Conservation (phyloP, 2,888 invertebrate genomes). For the Isotomurus palustris region DNA sequence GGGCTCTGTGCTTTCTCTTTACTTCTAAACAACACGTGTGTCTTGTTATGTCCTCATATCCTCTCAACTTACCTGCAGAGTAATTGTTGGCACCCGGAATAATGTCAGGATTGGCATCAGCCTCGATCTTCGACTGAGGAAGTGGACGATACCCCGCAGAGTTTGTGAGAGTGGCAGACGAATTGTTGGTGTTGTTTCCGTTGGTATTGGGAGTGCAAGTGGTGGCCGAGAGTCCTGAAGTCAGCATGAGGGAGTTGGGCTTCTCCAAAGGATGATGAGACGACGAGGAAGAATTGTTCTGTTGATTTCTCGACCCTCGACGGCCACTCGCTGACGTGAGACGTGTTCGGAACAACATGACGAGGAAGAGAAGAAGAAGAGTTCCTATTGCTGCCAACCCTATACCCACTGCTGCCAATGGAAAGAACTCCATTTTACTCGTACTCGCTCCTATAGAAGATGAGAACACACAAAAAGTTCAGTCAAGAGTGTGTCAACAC, state of each 20-base stretch:
- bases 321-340: conserved; percentile 31
- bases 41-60: too few species aligned
- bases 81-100: conserved; percentile 46
- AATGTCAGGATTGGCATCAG: conserved; percentile 46
- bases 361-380: conserved; percentile 42
- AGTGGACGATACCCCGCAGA: conserved; percentile 39
- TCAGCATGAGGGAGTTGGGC: conserved; percentile 30
- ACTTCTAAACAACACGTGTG: too few species aligned
- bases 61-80: conserved; percentile 37
- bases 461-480: too few species aligned
- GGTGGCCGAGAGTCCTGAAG: conserved; percentile 25
- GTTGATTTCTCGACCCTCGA: conserved; percentile 10
- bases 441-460: conserved; percentile 42
- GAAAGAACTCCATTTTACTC: conserved; percentile 46
- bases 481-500: conserved; percentile 11
- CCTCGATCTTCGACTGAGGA: conserved; percentile 40
- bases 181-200: conserved; percentile 33
- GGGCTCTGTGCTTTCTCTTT: neutral
- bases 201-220: too few species aligned
- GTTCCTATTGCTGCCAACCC: conserved; percentile 45
- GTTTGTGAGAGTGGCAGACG: conserved; percentile 31
- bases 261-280: conserved; percentile 35
- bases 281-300: conserved; percentile 32
- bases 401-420: conserved; percentile 44
- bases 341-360: conserved; percentile 44